Evolutionary conservation across 2,113 vertebrate species (phyloP), one percentile per base, ranked within the genome.

Genomic region (Anolis carolinensis): DNA sequence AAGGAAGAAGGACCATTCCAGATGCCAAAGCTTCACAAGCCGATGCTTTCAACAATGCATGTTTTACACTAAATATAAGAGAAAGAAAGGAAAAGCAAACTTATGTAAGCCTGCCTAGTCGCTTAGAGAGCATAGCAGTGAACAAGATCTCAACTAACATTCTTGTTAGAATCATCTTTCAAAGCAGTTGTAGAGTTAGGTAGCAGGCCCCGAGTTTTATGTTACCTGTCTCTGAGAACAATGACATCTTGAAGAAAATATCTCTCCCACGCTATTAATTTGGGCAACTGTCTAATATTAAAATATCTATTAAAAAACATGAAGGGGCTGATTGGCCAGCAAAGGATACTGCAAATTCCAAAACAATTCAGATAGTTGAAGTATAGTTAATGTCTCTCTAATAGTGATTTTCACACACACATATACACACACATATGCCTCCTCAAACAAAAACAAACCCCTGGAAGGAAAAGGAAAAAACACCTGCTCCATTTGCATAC

Each of bases 401-500:
- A 95, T 90, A 81, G 82, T 89, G 14, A 59, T 7, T 20, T 52
- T 36, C 76, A 8, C 2, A 89, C 76, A 93, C 48, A 90, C 55
- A 21, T 55, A 81, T 6, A 72, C 30, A 88, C 39, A 88, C 84
- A 84, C 74, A 81, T 92, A 92, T 84, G 92, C 94, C 93, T 79
- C 91, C 86, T 90, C 92, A 34, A 95, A 96, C 91, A 95, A 89
- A 94, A 95, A 89, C 93, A 95, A 95, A 94, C 92, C 95, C 95
- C 93, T 87, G 96, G 55, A 95, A 96, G 94, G 94, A 96, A 36
- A 94, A 94, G 96, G 23, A 32, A 59, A 50, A n/a, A n/a, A 13
- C 8, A 23, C 32, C 96, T 94, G 95, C 93, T 96, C 95, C 94
- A 94, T 94, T 95, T 94, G 94, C 92, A 94, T 95, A 96, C 96